Evolutionary conservation across 2,888 invertebrate genomes (phyloP).

Genomic region (Phaedon cochleariae): DNA sequence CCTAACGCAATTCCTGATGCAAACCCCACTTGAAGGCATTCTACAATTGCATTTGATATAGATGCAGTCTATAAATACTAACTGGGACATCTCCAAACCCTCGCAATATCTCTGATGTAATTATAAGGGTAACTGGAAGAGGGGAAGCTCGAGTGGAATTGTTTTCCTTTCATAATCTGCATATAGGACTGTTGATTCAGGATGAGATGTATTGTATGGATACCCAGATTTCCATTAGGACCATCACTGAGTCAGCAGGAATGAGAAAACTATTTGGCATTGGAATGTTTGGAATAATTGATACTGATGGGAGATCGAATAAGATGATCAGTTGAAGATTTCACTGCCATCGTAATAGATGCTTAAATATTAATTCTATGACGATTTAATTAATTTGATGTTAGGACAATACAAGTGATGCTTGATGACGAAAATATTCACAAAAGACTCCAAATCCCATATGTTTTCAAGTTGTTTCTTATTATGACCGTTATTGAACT

Average conservation of each 20-base stretch:
- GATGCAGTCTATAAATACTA: conserved; percentile 55
- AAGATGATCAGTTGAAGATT: too few relatives aligned
- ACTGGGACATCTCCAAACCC: conserved; percentile 50
- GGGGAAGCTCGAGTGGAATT: conserved; percentile 52
- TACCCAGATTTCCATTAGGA: conserved; percentile 41
- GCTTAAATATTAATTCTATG: too few relatives aligned
- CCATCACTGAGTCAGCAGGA: conserved; percentile 1
- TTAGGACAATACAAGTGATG: too few relatives aligned
- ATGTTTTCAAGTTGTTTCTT: too few relatives aligned
- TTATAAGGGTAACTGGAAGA: conserved; percentile 58
- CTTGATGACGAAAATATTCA: too few relatives aligned
- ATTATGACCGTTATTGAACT: too few relatives aligned
- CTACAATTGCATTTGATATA: conserved; percentile 51
- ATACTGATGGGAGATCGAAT: background rate
- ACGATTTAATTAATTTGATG: too few relatives aligned
- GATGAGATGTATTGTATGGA: conserved; percentile 24
- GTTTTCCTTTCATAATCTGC: conserved; percentile 46
- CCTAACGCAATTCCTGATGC: conserved; percentile 29
- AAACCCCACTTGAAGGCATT: conserved; percentile 36
- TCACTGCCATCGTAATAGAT: too few relatives aligned
- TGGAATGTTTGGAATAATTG: conserved; percentile 2
- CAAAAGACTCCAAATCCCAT: too few relatives aligned
- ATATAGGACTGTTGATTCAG: conserved; percentile 46
- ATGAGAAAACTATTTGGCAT: conserved; percentile 12
- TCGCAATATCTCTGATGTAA: conserved; percentile 55